Conservation (phyloP, 2,797 vertebrate species). For the Sciaenops ocellatus region DNA sequence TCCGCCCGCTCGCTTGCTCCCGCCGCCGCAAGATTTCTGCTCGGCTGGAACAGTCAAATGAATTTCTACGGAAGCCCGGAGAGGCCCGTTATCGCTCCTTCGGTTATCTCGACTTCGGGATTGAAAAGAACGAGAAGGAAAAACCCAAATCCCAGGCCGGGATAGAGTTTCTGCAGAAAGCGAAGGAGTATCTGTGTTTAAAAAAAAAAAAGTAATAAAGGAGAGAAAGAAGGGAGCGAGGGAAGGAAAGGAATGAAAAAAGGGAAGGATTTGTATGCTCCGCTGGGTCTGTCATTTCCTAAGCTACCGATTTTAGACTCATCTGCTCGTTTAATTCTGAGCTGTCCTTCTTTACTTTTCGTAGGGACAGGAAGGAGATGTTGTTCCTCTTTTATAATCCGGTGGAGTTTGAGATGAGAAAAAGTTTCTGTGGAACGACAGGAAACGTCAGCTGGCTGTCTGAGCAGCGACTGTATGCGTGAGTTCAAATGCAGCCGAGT, state of each 20-base stretch:
- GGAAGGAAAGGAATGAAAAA: neutral
- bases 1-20: conserved; percentile 10
- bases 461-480: neutral
- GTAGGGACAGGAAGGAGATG: neutral
- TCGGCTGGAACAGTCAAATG: conserved; percentile 49
- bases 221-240: neutral
- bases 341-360: neutral
- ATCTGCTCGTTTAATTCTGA: neutral
- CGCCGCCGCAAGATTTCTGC: conserved; percentile 65
- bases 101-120: conserved; percentile 26
- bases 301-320: conserved; percentile 7
- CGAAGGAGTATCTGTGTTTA: neutral
- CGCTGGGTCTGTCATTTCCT: conserved; percentile 6
- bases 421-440: neutral
- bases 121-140: conserved; percentile 18
- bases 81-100: conserved; percentile 54
- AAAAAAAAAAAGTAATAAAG: conserved; percentile 6
- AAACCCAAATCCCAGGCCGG: conserved; percentile 35
- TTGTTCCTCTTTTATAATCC: neutral
- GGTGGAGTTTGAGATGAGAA: neutral
- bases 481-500: neutral
- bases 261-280: neutral
- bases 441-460: neutral
- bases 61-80: conserved; percentile 54
- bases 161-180: conserved; percentile 14